Evolutionary conservation across 2,113 vertebrate genomes (phyloP).

Genomic region (Canis aureus): DNA sequence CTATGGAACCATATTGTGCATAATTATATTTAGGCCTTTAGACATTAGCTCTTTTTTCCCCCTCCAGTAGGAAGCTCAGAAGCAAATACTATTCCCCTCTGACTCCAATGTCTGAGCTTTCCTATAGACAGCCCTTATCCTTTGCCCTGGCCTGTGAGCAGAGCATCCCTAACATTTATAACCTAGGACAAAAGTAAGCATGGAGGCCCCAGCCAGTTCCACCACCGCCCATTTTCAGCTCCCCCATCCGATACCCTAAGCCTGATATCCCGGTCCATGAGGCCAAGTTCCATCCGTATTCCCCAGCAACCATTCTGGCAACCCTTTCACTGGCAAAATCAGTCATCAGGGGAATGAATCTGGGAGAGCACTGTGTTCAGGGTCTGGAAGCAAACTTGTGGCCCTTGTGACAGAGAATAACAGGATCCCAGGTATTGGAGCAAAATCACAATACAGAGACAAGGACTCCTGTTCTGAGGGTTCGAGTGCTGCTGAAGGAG

Average conservation of each 20-base stretch:
- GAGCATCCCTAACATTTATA: background rate
- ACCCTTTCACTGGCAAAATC: background rate
- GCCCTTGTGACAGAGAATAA: background rate
- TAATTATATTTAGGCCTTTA: conserved; percentile 1
- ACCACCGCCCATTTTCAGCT: background rate
- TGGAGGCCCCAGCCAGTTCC: background rate
- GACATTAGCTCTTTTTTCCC: background rate
- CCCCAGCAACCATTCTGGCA: background rate
- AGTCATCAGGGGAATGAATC: background rate
- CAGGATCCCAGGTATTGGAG: background rate
- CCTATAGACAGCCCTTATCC: background rate
- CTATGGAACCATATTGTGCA: background rate
- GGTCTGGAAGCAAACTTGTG: background rate
- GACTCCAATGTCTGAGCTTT: background rate
- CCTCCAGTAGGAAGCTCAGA: background rate
- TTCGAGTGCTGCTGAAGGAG: background rate
- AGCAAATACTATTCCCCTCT: background rate
- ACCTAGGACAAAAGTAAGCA: background rate
- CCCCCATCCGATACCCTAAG: too few relatives aligned
- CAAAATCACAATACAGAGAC: background rate
- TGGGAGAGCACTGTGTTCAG: background rate
- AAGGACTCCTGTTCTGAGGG: conserved; percentile 28
- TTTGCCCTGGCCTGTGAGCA: background rate
- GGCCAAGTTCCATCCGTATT: background rate
- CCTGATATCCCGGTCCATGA: background rate